Percentiles rank a stretch among this genome's conserved stretches.
These are phyloP conservation scores for Clytia hemisphaerica DNA, from an alignment of 30 jellyfish, hydroid and myxozoan genomes.

Conservation along the genomic window DNA sequence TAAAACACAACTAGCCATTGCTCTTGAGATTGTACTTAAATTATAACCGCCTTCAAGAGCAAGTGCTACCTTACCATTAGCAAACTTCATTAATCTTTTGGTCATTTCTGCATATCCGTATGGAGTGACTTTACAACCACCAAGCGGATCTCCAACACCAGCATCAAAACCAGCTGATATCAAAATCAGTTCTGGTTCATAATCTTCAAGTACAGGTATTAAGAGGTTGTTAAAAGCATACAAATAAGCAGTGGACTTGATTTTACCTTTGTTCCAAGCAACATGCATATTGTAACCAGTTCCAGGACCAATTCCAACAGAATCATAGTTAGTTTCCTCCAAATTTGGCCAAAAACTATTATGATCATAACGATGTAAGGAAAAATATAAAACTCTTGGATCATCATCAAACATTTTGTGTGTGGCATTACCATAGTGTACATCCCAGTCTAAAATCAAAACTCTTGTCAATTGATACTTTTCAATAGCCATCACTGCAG, in stretches of 20 bases:
- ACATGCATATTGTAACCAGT: slow-evolving; percentile 73
- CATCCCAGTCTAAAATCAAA: slow-evolving; percentile 90
- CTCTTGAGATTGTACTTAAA: slow-evolving; percentile 59
- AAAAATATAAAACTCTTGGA: slow-evolving; percentile 68
- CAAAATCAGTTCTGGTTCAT: slow-evolving; percentile 77
- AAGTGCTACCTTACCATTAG: slow-evolving; percentile 67
- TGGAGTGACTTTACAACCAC: slow-evolving; percentile 87
- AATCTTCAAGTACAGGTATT: slow-evolving; percentile 79
- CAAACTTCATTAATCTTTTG: slow-evolving; percentile 57
- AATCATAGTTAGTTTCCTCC: slow-evolving; percentile 43
- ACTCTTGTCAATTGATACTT: slow-evolving; percentile 57
- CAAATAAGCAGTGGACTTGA: slow-evolving; percentile 71
- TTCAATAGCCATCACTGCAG: slow-evolving; percentile 62
- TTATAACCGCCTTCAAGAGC: slow-evolving; percentile 94
- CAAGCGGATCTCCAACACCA: slow-evolving; percentile 88
- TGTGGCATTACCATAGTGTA: slow-evolving; percentile 90
- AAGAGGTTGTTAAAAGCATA: slow-evolving; percentile 60
- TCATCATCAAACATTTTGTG: slow-evolving; percentile 71
- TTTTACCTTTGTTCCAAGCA: slow-evolving; percentile 86
- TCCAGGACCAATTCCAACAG: slow-evolving; percentile 78
- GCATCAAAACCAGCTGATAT: slow-evolving; percentile 91
- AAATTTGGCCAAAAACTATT: slow-evolving; percentile 69
- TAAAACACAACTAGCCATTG: slow-evolving; percentile 73
- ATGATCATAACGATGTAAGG: slow-evolving; percentile 82
- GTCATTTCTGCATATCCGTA: slow-evolving; percentile 88